A percentile compares a stretch with the other conserved stretches of the same genome.
phyloP scores from a whole-genome alignment of 2,797 vertebrate genomes.

The Pelodytes ibericus region DNA sequence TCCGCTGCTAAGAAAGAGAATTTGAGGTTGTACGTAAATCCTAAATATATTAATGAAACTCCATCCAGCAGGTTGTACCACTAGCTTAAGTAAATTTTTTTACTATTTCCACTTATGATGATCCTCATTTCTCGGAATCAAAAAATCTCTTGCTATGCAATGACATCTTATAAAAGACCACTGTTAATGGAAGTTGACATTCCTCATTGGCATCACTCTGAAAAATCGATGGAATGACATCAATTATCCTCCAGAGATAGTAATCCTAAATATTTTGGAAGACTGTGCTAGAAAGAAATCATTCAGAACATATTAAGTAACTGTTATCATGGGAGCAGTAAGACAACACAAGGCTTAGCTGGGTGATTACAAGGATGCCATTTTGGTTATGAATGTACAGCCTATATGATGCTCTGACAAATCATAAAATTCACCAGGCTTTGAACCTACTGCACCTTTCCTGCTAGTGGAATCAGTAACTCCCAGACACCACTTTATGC shows the following conservation, averaged over 20 bases:
- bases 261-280: neutral
- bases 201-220: neutral
- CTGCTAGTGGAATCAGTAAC: constrained; percentile 14
- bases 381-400: constrained; percentile 12
- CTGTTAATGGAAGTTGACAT: neutral
- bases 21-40: neutral
- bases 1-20: constrained; percentile 1
- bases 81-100: neutral
- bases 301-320: neutral
- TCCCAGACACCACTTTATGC: constrained; percentile 18
- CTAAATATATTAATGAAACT: neutral
- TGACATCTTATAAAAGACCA: constrained; percentile 12
- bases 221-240: neutral
- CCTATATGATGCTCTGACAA: constrained; percentile 6
- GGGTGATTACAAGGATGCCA: neutral
- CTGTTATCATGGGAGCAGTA: neutral
- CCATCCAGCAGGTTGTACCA: neutral
- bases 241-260: neutral
- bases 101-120: neutral
- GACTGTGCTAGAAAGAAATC: neutral
- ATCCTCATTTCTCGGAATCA: neutral
- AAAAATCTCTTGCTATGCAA: constrained; percentile 24
- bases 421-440: constrained; percentile 6
- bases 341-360: neutral
- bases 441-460: neutral